A percentile compares a stretch with the other conserved stretches of the same genome.
phyloP scores from a whole-genome alignment of 1,140 invertebrate genomes.

The Leptonema lineaticorne region DNA sequence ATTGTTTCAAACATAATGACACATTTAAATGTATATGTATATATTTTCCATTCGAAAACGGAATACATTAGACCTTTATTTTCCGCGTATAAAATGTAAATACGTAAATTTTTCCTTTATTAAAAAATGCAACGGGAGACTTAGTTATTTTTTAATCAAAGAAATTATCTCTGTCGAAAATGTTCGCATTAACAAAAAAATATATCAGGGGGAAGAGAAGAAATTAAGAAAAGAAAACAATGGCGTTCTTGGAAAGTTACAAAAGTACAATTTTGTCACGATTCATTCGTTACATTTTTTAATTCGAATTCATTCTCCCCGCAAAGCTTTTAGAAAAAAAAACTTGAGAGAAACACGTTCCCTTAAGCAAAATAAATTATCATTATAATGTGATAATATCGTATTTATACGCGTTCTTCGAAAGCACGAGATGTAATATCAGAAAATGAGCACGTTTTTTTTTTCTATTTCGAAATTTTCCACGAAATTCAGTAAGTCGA shows the following conservation, averaged over 20 bases:
- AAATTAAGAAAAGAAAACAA: conserved; percentile 26
- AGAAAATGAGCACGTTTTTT: no score
- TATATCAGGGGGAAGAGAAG: conserved; percentile 7
- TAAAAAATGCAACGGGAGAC: conserved; percentile 8
- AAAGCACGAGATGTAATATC: no score
- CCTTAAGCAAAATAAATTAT: background rate
- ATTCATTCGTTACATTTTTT: conserved; percentile 41
- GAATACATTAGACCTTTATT: no score
- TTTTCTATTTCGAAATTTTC: no score
- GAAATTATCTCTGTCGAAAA: conserved; percentile 31
- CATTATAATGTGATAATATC: background rate
- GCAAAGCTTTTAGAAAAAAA: no score
- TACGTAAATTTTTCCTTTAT: no score
- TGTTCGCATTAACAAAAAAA: conserved; percentile 1
- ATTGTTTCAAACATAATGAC: no score
- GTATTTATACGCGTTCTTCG: no score
- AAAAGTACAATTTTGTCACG: conserved; percentile 41
- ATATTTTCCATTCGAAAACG: no score
- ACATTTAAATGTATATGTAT: no score
- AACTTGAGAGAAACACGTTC: background rate
- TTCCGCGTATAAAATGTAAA: no score
- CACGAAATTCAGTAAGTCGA: no score
- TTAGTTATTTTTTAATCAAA: conserved; percentile 39
- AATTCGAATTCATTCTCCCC: conserved; percentile 38
- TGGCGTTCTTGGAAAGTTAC: conserved; percentile 32